phyloP scores from a whole-genome alignment of 53 echinoderm and acorn worm species.

The Antedon mediterranea region DNA sequence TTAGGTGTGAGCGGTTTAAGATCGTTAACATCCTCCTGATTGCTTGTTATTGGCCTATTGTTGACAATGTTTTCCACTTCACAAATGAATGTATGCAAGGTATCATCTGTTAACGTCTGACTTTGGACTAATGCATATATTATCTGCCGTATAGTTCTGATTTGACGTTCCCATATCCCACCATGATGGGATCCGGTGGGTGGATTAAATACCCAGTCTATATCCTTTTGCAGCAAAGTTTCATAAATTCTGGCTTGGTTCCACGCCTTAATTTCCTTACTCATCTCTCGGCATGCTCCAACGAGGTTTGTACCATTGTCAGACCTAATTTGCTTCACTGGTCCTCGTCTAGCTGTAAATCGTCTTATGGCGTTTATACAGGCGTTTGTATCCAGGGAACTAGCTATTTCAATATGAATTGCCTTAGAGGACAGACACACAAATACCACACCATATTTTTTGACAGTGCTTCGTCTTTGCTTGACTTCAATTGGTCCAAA shows the following conservation, averaged over 20 bases:
- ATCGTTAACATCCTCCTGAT: neutral
- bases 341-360: neutral
- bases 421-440: neutral
- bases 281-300: neutral
- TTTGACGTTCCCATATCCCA: neutral
- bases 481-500: neutral
- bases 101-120: slow-evolving; percentile 8
- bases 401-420: neutral
- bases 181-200: neutral
- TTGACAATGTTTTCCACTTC: neutral
- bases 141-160: neutral
- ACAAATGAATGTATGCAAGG: slow-evolving; percentile 19
- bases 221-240: slow-evolving; percentile 6
- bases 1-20: slow-evolving; percentile 4
- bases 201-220: neutral
- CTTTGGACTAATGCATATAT: neutral
- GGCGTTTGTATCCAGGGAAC: neutral
- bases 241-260: slow-evolving; percentile 21
- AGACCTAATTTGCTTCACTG: neutral
- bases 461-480: neutral
- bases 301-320: neutral
- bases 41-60: neutral
- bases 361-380: neutral
- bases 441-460: neutral
- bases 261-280: slow-evolving; percentile 1